Percentiles rank a stretch among this genome's conserved stretches.
These are phyloP conservation scores for Lonchura striata DNA, from an alignment of 2,113 vertebrate genomes.

Conservation along the genomic window DNA sequence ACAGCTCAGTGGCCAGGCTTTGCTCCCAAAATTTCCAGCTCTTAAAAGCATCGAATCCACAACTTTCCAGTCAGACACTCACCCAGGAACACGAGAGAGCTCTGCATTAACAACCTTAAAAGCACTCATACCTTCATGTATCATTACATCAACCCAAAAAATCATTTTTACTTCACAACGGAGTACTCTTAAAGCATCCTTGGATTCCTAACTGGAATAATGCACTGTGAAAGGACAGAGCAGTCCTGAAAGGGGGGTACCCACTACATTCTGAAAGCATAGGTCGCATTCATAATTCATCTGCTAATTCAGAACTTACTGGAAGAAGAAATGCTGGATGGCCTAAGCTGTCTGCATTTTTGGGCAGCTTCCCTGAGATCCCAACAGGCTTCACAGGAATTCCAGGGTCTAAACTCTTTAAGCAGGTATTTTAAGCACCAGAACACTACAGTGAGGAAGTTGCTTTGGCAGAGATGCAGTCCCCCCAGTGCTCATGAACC, in stretches of 20 bases:
- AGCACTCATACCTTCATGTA: not conserved
- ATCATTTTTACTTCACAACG: not conserved
- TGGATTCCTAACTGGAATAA: not conserved
- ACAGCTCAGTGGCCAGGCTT: not conserved
- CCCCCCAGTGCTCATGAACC: not conserved
- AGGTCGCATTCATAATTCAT: not conserved
- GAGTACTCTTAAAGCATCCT: not conserved
- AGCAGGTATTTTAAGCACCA: not conserved
- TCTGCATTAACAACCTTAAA: not conserved
- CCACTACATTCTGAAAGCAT: not conserved
- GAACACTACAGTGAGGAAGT: not conserved
- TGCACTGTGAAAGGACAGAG: not conserved
- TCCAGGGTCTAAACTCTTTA: not conserved
- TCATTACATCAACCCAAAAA: not conserved
- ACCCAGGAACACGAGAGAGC: not conserved
- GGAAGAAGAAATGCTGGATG: not conserved
- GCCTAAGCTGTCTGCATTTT: not conserved
- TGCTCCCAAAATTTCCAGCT: not conserved
- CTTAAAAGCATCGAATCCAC: fast-evolving
- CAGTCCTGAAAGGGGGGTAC: not conserved
- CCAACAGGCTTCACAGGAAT: not conserved
- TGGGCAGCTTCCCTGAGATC: not conserved
- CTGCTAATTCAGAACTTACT: not conserved
- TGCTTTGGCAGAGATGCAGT: not conserved
- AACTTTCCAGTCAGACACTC: not conserved